Evolutionary conservation across 2,888 invertebrate genomes (phyloP).

Genomic region (Petrophora chlorosata): DNA sequence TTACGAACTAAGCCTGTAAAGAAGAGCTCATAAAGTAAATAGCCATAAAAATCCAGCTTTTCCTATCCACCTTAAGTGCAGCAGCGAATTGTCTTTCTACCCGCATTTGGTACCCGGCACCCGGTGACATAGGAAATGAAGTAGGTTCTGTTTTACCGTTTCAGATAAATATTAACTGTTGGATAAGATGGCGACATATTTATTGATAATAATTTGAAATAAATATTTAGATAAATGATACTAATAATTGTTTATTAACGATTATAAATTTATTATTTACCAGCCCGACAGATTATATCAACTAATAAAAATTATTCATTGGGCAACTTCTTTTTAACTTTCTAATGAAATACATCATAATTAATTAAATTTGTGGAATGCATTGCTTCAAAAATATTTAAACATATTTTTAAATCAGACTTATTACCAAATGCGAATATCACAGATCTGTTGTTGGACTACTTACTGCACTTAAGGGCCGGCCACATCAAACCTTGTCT

Average conservation of each 20-base stretch:
- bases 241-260: no score
- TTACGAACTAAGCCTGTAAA: conserved; percentile 15
- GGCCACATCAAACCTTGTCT: conserved; percentile 39
- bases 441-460: conserved; percentile 68
- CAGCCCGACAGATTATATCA: no score
- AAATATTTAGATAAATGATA: no score
- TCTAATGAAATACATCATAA: neutral
- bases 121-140: conserved; percentile 73
- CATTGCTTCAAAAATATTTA: conserved; percentile 48
- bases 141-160: conserved; percentile 38
- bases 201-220: neutral
- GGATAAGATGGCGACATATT: neutral
- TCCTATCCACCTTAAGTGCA: conserved; percentile 81
- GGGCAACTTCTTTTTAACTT: no score
- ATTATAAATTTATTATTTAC: no score
- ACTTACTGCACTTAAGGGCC: conserved; percentile 80
- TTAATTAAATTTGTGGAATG: conserved; percentile 59
- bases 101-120: conserved; percentile 81
- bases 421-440: conserved; percentile 82
- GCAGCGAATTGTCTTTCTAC: conserved; percentile 78
- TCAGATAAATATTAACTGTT: neutral
- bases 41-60: conserved; percentile 16
- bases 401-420: conserved; percentile 61
- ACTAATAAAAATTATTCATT: no score
- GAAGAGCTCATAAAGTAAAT: conserved; percentile 7